Conservation (phyloP, 92 coral and sea anemone genomes). For the Actinernus sp. region DNA sequence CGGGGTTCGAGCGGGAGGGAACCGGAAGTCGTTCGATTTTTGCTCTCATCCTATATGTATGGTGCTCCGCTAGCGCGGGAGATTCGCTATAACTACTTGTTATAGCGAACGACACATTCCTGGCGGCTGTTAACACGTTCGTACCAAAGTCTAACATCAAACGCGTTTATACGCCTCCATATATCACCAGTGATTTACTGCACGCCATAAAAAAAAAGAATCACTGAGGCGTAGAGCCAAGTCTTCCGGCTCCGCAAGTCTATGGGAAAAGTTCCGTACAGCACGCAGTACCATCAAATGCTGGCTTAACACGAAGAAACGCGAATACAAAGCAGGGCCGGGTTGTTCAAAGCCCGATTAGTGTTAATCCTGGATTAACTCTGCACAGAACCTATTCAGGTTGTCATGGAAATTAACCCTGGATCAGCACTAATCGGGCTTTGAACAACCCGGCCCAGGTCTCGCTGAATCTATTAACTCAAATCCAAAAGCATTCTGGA, state of each 20-base stretch:
- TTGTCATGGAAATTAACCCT: no score
- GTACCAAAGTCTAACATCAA: constrained; percentile 11
- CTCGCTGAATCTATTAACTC: constrained; percentile 3
- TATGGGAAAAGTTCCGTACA: constrained; percentile 20
- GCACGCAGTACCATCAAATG: constrained; percentile 10
- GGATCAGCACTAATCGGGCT: no score
- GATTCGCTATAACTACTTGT: no score
- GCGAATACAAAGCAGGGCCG: no score
- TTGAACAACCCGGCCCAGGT: background rate
- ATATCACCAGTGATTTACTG: constrained; percentile 1
- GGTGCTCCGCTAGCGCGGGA: no score
- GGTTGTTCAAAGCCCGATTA: no score
- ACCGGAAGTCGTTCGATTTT: no score
- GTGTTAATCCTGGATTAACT: no score
- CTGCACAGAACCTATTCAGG: no score
- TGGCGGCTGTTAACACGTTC: constrained; percentile 3
- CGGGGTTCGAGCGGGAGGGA: no score
- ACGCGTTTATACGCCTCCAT: constrained; percentile 9
- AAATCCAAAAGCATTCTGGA: constrained; percentile 14
- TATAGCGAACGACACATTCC: constrained; percentile 20
- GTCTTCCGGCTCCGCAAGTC: background rate
- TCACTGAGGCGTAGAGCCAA: constrained; percentile 21
- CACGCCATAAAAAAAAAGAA: constrained; percentile 27
- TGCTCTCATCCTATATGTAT: no score
- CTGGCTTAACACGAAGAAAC: constrained; percentile 7